These are phyloP conservation scores for Siderastrea siderea DNA, from an alignment of 92 coral and sea anemone genomes.

Conservation along the genomic window DNA sequence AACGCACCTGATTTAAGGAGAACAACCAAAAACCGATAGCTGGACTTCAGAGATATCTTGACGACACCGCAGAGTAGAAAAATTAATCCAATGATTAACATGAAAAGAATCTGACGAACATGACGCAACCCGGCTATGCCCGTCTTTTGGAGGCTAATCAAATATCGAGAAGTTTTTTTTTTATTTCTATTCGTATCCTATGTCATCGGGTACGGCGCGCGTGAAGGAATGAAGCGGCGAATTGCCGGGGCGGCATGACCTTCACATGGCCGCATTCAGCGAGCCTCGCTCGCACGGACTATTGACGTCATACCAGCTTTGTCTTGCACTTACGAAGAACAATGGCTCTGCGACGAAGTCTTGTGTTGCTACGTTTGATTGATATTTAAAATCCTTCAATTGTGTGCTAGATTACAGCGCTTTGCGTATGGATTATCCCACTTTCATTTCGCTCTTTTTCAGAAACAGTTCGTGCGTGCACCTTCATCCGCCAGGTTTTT, in stretches of 20 bases:
- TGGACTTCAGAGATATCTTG: constrained; percentile 16
- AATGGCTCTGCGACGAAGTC: neutral
- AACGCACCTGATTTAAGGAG: constrained; percentile 28
- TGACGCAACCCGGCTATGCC: constrained; percentile 28
- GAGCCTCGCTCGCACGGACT: constrained; percentile 71
- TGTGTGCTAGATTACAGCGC: constrained; percentile 8
- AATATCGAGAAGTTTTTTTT: constrained; percentile 29
- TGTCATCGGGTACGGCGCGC: constrained; percentile 20
- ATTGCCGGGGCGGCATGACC: constrained; percentile 6
- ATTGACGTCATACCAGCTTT: constrained; percentile 60
- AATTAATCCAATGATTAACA: constrained; percentile 36
- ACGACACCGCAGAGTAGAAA: constrained; percentile 4
- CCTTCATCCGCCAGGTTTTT: neutral
- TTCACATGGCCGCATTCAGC: constrained; percentile 57
- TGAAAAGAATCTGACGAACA: constrained; percentile 41
- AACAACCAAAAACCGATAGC: neutral
- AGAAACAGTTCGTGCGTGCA: neutral
- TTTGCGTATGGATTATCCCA: constrained; percentile 6
- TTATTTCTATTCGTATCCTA: constrained; percentile 32
- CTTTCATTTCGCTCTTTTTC: neutral
- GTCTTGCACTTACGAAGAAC: neutral
- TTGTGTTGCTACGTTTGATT: neutral
- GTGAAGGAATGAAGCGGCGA: constrained; percentile 51
- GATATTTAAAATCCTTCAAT: constrained; percentile 9
- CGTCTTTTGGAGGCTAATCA: constrained; percentile 37